Conservation (phyloP, 2,888 invertebrate species). For the Tenthredo distinguenda region DNA sequence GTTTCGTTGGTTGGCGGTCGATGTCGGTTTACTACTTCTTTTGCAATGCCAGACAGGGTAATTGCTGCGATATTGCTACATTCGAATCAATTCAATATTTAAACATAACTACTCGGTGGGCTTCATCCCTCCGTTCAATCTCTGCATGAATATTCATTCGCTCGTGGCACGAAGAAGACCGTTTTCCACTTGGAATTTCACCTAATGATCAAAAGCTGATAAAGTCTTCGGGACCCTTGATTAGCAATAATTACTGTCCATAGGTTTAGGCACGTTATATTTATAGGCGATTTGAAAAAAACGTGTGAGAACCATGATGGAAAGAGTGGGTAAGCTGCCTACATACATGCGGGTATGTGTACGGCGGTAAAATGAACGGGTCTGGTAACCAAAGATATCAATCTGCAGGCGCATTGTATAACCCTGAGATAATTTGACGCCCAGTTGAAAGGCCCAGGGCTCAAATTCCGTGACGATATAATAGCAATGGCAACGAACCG, state of each 20-base stretch:
- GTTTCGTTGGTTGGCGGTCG: constrained; percentile 3
- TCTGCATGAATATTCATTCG: not conserved
- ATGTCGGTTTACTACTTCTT: not conserved
- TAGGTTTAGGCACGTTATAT: not conserved
- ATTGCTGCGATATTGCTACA: constrained; percentile 1
- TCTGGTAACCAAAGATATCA: constrained; percentile 75
- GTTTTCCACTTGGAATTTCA: not conserved
- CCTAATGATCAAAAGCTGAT: not conserved
- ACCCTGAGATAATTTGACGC: constrained; percentile 75
- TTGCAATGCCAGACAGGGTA: constrained; percentile 1
- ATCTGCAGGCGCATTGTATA: constrained; percentile 75
- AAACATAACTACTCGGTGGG: not conserved
- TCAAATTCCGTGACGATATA: constrained; percentile 69
- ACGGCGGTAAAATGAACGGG: constrained; percentile 57
- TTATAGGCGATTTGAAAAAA: not conserved
- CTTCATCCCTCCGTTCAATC: not conserved
- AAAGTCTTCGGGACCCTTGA: not conserved
- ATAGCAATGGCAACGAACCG: constrained; percentile 34
- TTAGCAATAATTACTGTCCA: not conserved
- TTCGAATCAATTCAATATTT: constrained; percentile 16
- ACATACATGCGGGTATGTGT: constrained; percentile 47
- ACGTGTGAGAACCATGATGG: constrained; percentile 37
- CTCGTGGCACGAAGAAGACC: not conserved
- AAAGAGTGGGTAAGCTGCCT: constrained; percentile 52
- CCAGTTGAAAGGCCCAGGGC: constrained; percentile 73